Percentiles rank a stretch among this genome's conserved stretches.
Conservation (phyloP, 2,888 invertebrate genomes). For the Agonum fuliginosum region DNA sequence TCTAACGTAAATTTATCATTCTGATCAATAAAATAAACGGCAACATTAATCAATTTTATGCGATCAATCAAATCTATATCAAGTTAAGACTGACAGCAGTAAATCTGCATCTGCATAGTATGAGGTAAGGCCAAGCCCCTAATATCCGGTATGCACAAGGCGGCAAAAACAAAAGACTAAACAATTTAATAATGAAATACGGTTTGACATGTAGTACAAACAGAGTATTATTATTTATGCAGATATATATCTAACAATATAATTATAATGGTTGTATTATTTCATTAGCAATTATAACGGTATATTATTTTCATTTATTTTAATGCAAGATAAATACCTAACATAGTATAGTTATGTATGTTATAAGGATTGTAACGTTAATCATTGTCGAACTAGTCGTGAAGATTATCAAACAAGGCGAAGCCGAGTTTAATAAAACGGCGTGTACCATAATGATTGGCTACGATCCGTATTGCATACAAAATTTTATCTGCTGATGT, state of each 20-base stretch:
- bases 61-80: background rate
- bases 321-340: background rate
- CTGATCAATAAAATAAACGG: background rate
- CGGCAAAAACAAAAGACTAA: conserved; percentile 14
- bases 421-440: too few species aligned
- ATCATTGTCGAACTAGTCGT: too few species aligned
- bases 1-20: background rate
- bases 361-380: too few species aligned
- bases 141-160: conserved; percentile 5
- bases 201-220: background rate
- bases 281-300: conserved; percentile 9
- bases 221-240: background rate
- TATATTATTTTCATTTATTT: background rate
- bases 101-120: background rate
- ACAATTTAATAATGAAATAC: conserved; percentile 14
- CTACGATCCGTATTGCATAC: too few species aligned
- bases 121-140: background rate
- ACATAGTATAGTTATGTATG: too few species aligned
- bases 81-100: background rate
- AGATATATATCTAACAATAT: conserved; percentile 3
- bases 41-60: background rate
- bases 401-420: too few species aligned
- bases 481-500: too few species aligned
- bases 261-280: conserved; percentile 13
- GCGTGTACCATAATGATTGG: too few species aligned